Evolutionary conservation across 2,113 vertebrate species (phyloP), one percentile per base, ranked within the genome.

Genomic region (Laticauda laticaudata): DNA sequence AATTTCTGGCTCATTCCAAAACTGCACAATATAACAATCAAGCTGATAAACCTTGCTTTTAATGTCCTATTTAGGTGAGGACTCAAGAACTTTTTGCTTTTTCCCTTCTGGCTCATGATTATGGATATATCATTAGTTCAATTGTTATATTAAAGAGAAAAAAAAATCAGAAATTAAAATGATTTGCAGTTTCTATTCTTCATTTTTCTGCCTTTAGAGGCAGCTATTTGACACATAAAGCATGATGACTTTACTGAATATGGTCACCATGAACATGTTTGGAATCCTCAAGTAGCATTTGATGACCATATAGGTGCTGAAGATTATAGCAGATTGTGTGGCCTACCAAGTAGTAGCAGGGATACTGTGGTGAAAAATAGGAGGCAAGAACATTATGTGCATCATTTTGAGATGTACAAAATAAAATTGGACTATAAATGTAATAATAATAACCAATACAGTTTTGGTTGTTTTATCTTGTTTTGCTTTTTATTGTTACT

Each of bases 161-260:
- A 51, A 51, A 20, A 26, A 59, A 54, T 54, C 75, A 59, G 43
- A 26, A 51, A 51, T 75, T 26, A 29, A 88, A 69, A 34, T 43
- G 87, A 56, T 92, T 64, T 34, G 87, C 11, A 64, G 12, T 64
- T 34, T 23, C 18, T n/a, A 34, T 45, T 57, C 26, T 29, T 57
- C 29, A 59, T n/a, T 87, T 90, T 29, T 69, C 56, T 21, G 23
- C 43, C 56, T 87, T 81, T 87, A 86, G 86, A n/a, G 39, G 18
- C 43, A 85, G 3, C 34, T 57, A 0, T 93, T 95, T 91, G 91
- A 87, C 18, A 93, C 61, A 90, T 53, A 53, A 81, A 87, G 91
- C 0, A 24, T 94, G 93, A 91, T 96, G 93, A 91, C 88, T 75
- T 55, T 61, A 86, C 55, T 90, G 75, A 6, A 61, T 20, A 48